Conservation (phyloP, 2,797 vertebrate species). For the Coracias cyanogaster region DNA sequence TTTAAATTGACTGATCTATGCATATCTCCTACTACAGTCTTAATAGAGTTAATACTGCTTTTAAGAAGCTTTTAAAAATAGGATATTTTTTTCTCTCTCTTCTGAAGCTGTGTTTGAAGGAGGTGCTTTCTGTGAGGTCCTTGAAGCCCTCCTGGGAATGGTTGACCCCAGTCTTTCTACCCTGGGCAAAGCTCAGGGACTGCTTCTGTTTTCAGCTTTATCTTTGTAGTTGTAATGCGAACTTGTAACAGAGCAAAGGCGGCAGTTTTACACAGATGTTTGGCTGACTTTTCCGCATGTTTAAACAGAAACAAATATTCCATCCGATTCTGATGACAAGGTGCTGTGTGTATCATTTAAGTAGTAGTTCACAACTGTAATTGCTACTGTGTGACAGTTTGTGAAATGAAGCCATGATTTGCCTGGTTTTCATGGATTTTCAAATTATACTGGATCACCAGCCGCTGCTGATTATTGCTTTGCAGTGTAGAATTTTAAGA, state of each 20-base stretch:
- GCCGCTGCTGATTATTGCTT: not conserved
- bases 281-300: not conserved
- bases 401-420: not conserved
- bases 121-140: not conserved
- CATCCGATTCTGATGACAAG: not conserved
- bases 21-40: not conserved
- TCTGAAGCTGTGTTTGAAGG: not conserved
- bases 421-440: not conserved
- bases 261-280: not conserved
- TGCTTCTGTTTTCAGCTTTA: not conserved
- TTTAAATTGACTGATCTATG: not conserved
- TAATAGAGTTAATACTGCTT: not conserved
- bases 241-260: not conserved
- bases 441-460: not conserved
- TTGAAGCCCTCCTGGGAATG: not conserved
- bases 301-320: conserved; percentile 15
- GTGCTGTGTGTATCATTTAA: not conserved
- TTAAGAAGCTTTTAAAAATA: not conserved
- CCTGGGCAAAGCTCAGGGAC: not conserved
- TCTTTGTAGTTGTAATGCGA: not conserved
- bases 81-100: not conserved
- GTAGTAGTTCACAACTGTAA: not conserved
- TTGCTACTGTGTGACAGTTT: not conserved
- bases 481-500: not conserved
- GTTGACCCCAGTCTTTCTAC: not conserved